A percentile compares a stretch with the other conserved stretches of the same genome.
These are phyloP conservation scores for Trichosurus vulpecula DNA, from an alignment of 2,797 vertebrate genomes.

Conservation along the genomic window DNA sequence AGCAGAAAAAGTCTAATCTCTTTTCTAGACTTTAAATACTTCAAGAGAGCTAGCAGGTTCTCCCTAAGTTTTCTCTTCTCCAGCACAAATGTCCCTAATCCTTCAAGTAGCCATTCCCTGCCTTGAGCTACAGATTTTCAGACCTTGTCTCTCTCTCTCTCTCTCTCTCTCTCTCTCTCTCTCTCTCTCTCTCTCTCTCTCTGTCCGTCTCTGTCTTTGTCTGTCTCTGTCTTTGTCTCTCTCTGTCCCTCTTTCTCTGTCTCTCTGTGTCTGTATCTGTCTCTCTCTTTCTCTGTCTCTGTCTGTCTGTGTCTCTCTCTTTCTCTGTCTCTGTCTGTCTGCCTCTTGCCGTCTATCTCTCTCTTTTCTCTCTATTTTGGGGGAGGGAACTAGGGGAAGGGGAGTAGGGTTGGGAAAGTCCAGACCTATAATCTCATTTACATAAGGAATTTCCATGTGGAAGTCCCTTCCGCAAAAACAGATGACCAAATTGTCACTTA, in stretches of 20 bases:
- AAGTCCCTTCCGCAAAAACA: not conserved
- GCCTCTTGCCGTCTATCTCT: no score
- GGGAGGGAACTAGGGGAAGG: not conserved
- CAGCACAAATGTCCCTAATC: not conserved
- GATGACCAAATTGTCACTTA: not conserved
- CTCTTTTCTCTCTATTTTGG: no score
- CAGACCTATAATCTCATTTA: not conserved
- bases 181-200: not conserved
- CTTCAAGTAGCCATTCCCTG: not conserved
- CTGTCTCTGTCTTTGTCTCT: no score
- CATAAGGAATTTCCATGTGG: not conserved
- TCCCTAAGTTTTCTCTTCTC: not conserved
- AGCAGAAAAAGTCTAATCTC: not conserved
- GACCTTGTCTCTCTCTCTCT: not conserved
- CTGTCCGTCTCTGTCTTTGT: no score
- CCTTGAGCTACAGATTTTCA: not conserved
- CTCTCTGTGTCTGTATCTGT: no score
- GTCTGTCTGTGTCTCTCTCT: no score
- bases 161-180: no score
- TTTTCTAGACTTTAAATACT: not conserved
- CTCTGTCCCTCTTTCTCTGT: no score
- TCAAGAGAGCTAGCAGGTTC: not conserved
- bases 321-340: no score
- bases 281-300: not conserved
- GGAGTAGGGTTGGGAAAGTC: not conserved